Conservation (phyloP, 2,888 invertebrate genomes). For the Rhabditophanes sp. region DNA sequence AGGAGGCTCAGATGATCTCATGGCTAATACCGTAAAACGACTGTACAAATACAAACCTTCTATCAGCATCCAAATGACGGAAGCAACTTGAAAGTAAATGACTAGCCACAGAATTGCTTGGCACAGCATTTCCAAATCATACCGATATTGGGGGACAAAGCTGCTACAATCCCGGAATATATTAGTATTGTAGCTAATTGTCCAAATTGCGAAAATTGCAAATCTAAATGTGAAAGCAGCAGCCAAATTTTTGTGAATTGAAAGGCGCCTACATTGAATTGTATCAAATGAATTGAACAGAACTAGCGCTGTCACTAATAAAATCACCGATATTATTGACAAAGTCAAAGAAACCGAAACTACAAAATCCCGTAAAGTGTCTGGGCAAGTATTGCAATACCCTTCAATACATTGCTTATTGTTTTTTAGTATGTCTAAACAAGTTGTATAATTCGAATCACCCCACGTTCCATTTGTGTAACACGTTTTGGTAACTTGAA, state of each 20-base stretch:
- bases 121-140: constrained; percentile 48
- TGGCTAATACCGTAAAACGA: constrained; percentile 50
- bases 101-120: constrained; percentile 48
- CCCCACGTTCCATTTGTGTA: constrained; percentile 26
- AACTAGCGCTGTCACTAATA: constrained; percentile 35
- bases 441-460: constrained; percentile 29
- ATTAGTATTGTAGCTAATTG: constrained; percentile 28
- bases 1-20: constrained; percentile 50
- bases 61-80: constrained; percentile 53
- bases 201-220: constrained; percentile 43
- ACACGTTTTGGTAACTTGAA: constrained; percentile 27
- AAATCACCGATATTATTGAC: constrained; percentile 34
- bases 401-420: constrained; percentile 31
- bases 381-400: constrained; percentile 38
- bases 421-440: constrained; percentile 27
- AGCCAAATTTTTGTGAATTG: constrained; percentile 48
- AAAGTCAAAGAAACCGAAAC: constrained; percentile 32
- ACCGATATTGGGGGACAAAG: constrained; percentile 24
- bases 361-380: constrained; percentile 31
- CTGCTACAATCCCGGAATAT: constrained; percentile 35
- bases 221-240: constrained; percentile 48
- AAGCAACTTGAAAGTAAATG: constrained; percentile 51
- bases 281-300: constrained; percentile 42
- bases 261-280: constrained; percentile 44
- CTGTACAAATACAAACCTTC: constrained; percentile 45